Evolutionary conservation across 2,888 invertebrate genomes (phyloP), one percentile per base, ranked within the genome.

Genomic region (Trichopria drosophilae): DNA sequence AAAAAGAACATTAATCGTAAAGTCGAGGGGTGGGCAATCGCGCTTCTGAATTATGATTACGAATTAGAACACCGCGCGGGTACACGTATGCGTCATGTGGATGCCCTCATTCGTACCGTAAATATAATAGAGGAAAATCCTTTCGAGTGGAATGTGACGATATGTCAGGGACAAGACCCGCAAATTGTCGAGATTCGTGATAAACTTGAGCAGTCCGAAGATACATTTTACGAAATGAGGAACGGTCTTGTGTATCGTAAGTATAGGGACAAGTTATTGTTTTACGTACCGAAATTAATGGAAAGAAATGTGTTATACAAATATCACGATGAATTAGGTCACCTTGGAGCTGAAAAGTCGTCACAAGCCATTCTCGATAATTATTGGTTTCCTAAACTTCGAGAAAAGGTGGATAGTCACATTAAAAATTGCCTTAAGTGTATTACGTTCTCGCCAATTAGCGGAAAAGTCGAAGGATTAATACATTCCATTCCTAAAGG

Each of bases 1-100:
- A 67, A 66, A 50, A 57, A 61, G 39, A 61, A 66, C 10, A 50
- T 69, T 19, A 61, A 62, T 47, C 60, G 63, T 1, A 37, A 62
- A 40, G 67, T 69, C 18, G 37, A 41, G 13, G 35, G 67, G 16
- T 69, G 67, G 68, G 46, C 53, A 13, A 32, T 62, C n/a, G 44
- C 51, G 18, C 42, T 68, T 10, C 54, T 57, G 42, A 58, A 59
- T 51, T 54, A 53, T 51, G 53, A 57, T 37, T 62, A 55, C 39
- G 41, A 19, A 12, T 24, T 64, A 1, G 59, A 59, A 18, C 67
- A 67, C 37, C 31, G 67, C 22, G 15, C 57, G 2, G 57, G 54
- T 3, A 46, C 29, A 1, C 43, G 55, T 10, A 66, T 66, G 63
- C 35, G 36, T 12, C 65, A 68, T 36, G 66, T 60, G 5, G 64